Conservation (phyloP, 2,113 vertebrate species). For the Callionymus lyra region DNA sequence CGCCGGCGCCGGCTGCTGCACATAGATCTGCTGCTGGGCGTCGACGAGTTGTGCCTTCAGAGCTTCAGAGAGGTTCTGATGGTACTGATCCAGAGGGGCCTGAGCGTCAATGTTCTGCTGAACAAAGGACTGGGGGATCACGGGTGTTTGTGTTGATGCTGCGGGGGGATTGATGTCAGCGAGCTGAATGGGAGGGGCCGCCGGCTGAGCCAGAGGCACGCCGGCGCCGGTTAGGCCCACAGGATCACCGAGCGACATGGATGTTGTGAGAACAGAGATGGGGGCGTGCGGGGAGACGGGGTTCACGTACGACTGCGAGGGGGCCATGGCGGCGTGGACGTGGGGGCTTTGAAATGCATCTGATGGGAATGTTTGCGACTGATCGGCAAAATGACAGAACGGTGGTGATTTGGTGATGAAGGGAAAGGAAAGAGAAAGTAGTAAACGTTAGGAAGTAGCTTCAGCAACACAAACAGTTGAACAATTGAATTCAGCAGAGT, state of each 20-base stretch:
- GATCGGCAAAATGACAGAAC: constrained; percentile 39
- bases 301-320: constrained; percentile 58
- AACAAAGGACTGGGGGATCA: constrained; percentile 46
- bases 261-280: constrained; percentile 46
- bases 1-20: constrained; percentile 26
- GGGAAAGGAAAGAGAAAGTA: constrained; percentile 37
- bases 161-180: constrained; percentile 56
- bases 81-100: constrained; percentile 43
- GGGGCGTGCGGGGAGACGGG: constrained; percentile 57
- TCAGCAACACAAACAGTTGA: constrained; percentile 46
- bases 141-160: constrained; percentile 41
- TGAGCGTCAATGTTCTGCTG: constrained; percentile 51
- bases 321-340: constrained; percentile 43
- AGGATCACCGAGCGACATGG: constrained; percentile 56
- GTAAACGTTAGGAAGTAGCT: constrained; percentile 58
- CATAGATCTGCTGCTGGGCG: constrained; percentile 48
- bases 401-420: constrained; percentile 33
- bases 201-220: constrained; percentile 49
- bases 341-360: constrained; percentile 58
- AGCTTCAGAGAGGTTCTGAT: constrained; percentile 42
- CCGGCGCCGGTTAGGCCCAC: constrained; percentile 40
- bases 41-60: constrained; percentile 40
- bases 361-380: constrained; percentile 59
- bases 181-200: constrained; percentile 52
- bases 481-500: constrained; percentile 34